Conservation (phyloP, 92 coral and sea anemone genomes). For the Galaxea fascicularis region DNA sequence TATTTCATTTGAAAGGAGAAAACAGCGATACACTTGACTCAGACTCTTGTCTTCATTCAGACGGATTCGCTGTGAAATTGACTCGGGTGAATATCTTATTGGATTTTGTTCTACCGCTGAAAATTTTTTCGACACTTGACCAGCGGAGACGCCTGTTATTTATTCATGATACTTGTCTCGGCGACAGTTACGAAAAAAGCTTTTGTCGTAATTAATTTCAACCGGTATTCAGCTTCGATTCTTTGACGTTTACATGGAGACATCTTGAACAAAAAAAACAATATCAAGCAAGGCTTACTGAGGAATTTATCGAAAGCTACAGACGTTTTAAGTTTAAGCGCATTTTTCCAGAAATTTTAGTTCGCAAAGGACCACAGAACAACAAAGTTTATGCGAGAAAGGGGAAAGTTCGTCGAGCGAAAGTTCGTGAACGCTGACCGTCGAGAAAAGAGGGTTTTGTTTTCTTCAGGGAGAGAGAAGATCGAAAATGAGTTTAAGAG, state of each 20-base stretch:
- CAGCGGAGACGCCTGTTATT: slow-evolving; percentile 13
- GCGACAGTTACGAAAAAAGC: no score
- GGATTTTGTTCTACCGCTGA: not conserved
- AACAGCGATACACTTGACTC: no score
- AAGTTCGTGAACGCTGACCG: not conserved
- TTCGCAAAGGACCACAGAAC: not conserved
- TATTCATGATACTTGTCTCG: slow-evolving; percentile 44
- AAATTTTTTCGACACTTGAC: not conserved
- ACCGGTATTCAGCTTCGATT: not conserved
- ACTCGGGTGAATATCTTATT: not conserved
- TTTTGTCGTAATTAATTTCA: slow-evolving; percentile 3
- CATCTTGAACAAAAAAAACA: not conserved
- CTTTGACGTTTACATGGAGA: slow-evolving; percentile 21
- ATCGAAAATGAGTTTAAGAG: not conserved
- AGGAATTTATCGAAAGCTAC: slow-evolving; percentile 3
- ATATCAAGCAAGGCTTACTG: not conserved
- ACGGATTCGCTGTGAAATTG: no score
- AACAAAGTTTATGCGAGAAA: not conserved
- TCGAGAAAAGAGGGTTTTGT: not conserved
- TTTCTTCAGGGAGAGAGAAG: not conserved
- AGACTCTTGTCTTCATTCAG: no score
- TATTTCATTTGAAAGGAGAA: no score
- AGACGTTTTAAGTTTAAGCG: not conserved
- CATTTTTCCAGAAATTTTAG: not conserved
- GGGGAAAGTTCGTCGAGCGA: slow-evolving; percentile 18